These are phyloP conservation scores for Hucho hucho DNA, from an alignment of 2,113 vertebrate genomes.

Conservation along the genomic window DNA sequence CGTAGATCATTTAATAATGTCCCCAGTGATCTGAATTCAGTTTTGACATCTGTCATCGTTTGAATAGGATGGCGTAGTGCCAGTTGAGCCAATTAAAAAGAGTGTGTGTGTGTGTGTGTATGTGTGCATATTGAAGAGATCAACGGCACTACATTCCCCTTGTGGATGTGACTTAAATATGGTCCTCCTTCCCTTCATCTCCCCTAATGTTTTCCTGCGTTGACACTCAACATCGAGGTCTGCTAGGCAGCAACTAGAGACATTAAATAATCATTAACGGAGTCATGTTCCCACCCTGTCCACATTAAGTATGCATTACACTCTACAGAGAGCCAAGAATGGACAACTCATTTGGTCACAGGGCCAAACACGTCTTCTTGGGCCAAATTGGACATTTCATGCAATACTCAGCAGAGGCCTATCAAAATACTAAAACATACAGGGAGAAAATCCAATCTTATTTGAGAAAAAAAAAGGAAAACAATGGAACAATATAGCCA, in stretches of 20 bases:
- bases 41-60: neutral
- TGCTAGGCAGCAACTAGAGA: constrained; percentile 18
- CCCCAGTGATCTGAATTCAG: neutral
- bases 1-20: neutral
- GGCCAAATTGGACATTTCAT: neutral
- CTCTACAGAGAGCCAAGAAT: constrained; percentile 5
- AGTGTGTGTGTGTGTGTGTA: neutral
- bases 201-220: too few relatives aligned
- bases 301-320: constrained; percentile 50
- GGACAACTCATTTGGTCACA: neutral
- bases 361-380: neutral
- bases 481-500: too few relatives aligned
- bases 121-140: neutral
- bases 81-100: neutral
- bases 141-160: constrained; percentile 7
- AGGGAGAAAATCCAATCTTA: too few relatives aligned
- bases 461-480: too few relatives aligned
- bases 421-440: neutral
- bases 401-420: neutral
- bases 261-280: constrained; percentile 47
- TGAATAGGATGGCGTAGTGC: neutral
- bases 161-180: constrained; percentile 10
- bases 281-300: neutral
- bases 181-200: constrained; percentile 14
- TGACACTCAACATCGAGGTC: constrained; percentile 8